Evolutionary conservation across 2,888 invertebrate genomes (phyloP), one percentile per base, ranked within the genome.

Genomic region (Eupithecia tripunctaria): DNA sequence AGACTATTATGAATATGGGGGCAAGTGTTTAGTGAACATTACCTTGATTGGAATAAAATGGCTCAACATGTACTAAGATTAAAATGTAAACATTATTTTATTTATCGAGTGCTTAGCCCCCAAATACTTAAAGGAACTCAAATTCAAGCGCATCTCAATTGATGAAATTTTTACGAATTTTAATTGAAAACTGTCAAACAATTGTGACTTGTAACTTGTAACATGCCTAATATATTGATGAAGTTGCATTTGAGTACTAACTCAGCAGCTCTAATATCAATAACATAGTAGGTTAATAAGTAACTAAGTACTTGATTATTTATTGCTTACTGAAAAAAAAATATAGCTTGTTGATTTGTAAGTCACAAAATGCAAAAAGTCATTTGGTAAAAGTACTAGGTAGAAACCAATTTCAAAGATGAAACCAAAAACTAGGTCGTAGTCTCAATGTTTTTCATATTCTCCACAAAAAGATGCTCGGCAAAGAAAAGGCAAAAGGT

Each of bases 341-440:
- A 47, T 47, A n/a, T 1, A n/a, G 47, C 2, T 8, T n/a, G 8
- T n/a, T 7, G n/a, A 56, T 67, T n/a, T 32, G n/a, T n/a, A n/a
- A n/a, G n/a, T n/a, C 27, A 59, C 21, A 59, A 59, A 59, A 51
- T 51, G 47, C 47, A 21, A 8, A 8, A 47, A 1, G n/a, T 21
- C 47, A 51, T 51, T 21, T 51, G 47, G 47, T 27, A 59, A 59
- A 59, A 25, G 14, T 14, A 18, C 29, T 0, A 32, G 8, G 18
- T 2, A 60, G n/a, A 62, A 10, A 62, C 62, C n/a, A 62, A 62
- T 62, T 29, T 15, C 32, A 51, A 62, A 29, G 62, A 29, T 60
- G 62, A 32, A 67, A 67, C 27, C 62, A 32, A 41, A 74, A 79
- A 72, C 67, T 77, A 73, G 76, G 79, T 65, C 78, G 51, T 62